Evolutionary conservation across 2,797 vertebrate species (phyloP).

Genomic region (Denticeps clupeoides): DNA sequence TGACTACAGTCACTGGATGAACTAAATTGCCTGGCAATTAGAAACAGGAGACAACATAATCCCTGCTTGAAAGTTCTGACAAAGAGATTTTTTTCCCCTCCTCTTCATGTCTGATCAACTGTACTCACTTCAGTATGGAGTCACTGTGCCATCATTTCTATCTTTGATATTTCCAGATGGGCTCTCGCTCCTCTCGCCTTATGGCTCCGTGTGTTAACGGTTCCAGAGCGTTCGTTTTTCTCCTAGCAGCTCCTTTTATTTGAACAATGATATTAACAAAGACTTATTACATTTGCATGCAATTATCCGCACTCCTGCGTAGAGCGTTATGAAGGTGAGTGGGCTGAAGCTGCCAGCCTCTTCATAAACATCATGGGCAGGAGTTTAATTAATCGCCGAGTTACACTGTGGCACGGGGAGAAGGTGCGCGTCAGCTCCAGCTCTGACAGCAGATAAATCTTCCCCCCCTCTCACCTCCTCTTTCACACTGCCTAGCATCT

Average conservation of each 20-base stretch:
- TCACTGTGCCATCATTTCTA: not conserved
- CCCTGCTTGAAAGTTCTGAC: constrained; percentile 8
- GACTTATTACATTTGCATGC: constrained; percentile 8
- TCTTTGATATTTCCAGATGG: not conserved
- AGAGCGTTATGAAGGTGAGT: constrained; percentile 13
- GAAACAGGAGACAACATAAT: constrained; percentile 7
- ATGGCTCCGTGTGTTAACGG: not conserved
- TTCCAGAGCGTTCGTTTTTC: not conserved
- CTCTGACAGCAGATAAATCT: constrained; percentile 19
- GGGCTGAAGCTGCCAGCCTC: not conserved
- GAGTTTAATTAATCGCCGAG: constrained; percentile 29
- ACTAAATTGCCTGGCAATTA: constrained; percentile 17
- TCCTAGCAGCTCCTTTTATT: not conserved
- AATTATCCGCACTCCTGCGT: constrained; percentile 14
- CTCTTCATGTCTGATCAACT: not conserved
- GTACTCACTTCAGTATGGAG: too few species aligned
- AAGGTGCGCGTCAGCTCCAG: constrained; percentile 4
- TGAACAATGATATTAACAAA: constrained; percentile 16
- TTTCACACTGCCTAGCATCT: not conserved
- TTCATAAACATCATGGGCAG: constrained; percentile 9
- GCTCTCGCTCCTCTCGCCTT: not conserved
- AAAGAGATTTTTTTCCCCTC: not conserved
- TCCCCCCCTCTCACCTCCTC: not conserved
- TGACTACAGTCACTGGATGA: too few species aligned
- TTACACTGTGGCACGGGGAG: constrained; percentile 9